phyloP scores from a whole-genome alignment of 53 echinoderm and acorn worm species.

The Temnopleurus reevesii region DNA sequence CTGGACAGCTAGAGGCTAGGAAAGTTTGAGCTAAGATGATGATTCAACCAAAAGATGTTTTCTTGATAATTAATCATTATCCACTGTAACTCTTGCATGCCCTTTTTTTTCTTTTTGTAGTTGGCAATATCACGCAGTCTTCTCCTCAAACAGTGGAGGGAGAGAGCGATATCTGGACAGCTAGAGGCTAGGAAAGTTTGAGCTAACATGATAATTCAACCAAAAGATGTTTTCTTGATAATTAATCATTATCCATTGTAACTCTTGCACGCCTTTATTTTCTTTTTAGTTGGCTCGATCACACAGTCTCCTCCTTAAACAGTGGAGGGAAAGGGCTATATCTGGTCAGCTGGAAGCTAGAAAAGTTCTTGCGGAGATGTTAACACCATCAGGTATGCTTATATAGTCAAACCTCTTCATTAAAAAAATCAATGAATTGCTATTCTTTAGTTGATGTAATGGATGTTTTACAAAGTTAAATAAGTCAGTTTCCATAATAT shows the following conservation, averaged over 20 bases:
- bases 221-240: no score
- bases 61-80: no score
- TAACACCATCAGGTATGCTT: constrained; percentile 89
- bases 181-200: constrained; percentile 91
- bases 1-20: constrained; percentile 89
- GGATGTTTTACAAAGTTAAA: no score
- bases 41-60: no score
- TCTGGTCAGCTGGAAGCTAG: constrained; percentile 93
- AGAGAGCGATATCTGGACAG: constrained; percentile 83
- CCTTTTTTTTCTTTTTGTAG: constrained; percentile 50
- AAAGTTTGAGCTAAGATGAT: constrained; percentile 94
- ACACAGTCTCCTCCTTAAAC: constrained; percentile 73
- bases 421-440: no score
- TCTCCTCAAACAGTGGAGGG: constrained; percentile 80
- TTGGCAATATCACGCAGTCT: constrained; percentile 74
- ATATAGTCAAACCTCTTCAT: background rate
- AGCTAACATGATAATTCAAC: constrained; percentile 93
- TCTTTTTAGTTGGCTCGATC: constrained; percentile 79
- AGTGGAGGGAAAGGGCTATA: constrained; percentile 88
- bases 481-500: no score
- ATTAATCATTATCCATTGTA: no score
- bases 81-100: no score
- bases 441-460: no score
- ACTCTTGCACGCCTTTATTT: no score
- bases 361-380: constrained; percentile 97